A percentile compares a stretch with the other conserved stretches of the same genome.
phyloP scores from a whole-genome alignment of 2,888 invertebrate species.

The Dilophus febrilis region DNA sequence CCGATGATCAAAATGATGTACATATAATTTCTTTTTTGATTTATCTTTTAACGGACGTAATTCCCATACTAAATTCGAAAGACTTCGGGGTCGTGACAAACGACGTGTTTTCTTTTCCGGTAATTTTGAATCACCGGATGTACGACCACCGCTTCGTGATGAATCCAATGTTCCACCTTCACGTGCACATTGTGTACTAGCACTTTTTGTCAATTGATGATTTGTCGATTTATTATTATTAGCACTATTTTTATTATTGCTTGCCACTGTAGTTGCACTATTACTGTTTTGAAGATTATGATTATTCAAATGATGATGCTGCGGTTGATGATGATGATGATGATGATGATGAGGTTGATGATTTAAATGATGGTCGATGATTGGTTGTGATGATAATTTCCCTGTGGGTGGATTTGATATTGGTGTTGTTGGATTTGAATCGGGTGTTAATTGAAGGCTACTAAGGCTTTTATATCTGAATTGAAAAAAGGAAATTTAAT shows the following conservation, averaged over 20 bases:
- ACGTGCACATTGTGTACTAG: constrained; percentile 31
- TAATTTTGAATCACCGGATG: constrained; percentile 72
- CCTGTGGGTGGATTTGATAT: constrained; percentile 29
- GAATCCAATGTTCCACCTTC: constrained; percentile 79
- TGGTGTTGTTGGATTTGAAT: constrained; percentile 26
- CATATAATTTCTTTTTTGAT: constrained; percentile 31
- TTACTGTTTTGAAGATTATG: no score
- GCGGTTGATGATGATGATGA: no score
- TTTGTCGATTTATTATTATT: constrained; percentile 7
- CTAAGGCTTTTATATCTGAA: constrained; percentile 30
- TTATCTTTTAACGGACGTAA: constrained; percentile 32
- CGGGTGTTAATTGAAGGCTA: constrained; percentile 30
- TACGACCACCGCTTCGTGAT: constrained; percentile 73
- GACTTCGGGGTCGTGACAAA: constrained; percentile 64
- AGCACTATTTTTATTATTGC: constrained; percentile 14
- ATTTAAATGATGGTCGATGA: no score
- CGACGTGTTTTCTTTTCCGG: constrained; percentile 69
- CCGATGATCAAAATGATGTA: constrained; percentile 31
- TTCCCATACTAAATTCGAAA: constrained; percentile 80
- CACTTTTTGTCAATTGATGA: constrained; percentile 18
- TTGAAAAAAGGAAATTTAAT: neutral
- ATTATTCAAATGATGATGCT: no score
- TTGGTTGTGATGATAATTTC: no score
- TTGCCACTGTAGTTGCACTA: no score
- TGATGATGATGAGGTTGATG: no score